Evolutionary conservation across 1,140 invertebrate genomes (phyloP).

Genomic region (Drosophila equinoxialis): DNA sequence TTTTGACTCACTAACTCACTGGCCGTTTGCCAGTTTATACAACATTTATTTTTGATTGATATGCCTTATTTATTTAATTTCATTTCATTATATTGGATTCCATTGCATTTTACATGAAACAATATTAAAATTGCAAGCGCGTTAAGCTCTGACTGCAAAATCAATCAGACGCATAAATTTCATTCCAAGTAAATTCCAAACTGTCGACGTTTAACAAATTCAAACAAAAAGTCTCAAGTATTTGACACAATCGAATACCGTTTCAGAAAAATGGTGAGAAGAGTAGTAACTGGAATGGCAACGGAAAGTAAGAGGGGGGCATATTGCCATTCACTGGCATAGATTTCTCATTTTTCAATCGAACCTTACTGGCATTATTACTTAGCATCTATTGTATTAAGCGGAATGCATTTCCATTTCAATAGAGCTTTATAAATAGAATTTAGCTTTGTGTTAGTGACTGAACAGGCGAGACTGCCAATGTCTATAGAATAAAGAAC

Average conservation of each 20-base stretch:
- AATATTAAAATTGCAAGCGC: conserved; percentile 25
- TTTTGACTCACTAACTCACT: conserved; percentile 50
- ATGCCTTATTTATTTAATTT: conserved; percentile 41
- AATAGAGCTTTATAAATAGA: conserved; percentile 59
- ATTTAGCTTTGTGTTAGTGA: conserved; percentile 29
- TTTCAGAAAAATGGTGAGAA: not conserved
- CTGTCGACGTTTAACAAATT: conserved; percentile 53
- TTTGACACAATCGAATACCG: conserved; percentile 35
- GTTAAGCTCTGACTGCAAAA: conserved; percentile 37
- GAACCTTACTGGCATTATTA: conserved; percentile 20
- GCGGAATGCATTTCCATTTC: conserved; percentile 67
- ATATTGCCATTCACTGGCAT: conserved; percentile 17
- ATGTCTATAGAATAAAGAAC: conserved; percentile 34
- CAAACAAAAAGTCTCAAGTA: conserved; percentile 56
- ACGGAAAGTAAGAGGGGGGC: too few relatives aligned
- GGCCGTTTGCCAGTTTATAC: conserved; percentile 29
- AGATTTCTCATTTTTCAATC: conserved; percentile 33
- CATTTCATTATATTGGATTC: conserved; percentile 22
- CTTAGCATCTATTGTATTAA: conserved; percentile 44
- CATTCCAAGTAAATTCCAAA: conserved; percentile 57
- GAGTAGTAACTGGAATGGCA: not conserved
- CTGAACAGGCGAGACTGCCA: conserved; percentile 17
- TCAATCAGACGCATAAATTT: conserved; percentile 67
- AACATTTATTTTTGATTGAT: conserved; percentile 54
- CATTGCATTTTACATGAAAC: conserved; percentile 55